Evolutionary conservation across 1,140 invertebrate genomes (phyloP).

Genomic region (Ganaspis sp.): DNA sequence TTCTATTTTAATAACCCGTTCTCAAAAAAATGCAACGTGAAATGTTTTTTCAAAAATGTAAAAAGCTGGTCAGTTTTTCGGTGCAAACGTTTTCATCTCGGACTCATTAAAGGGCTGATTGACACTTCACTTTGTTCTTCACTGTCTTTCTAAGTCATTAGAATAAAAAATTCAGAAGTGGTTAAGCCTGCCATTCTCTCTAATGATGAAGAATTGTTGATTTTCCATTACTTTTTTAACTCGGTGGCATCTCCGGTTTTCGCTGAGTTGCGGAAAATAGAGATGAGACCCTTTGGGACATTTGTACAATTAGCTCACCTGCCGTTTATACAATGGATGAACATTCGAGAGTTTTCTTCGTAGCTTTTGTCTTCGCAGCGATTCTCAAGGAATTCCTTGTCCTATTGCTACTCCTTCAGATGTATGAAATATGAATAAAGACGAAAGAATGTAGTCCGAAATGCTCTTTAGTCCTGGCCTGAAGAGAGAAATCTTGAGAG

Average conservation of each 20-base stretch:
- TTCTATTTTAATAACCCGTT: too few relatives aligned
- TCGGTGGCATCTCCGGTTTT: not conserved
- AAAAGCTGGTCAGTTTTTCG: not conserved
- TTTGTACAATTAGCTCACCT: slow-evolving; percentile 2
- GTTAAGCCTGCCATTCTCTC: not conserved
- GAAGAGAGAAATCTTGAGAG: not conserved
- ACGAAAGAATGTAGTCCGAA: not conserved
- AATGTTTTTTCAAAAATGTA: too few relatives aligned
- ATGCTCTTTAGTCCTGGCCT: not conserved
- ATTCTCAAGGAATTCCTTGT: not conserved
- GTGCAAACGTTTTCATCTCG: too few relatives aligned
- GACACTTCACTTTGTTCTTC: not conserved
- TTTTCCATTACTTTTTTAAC: not conserved
- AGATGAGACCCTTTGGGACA: slow-evolving; percentile 10
- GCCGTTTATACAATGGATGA: not conserved
- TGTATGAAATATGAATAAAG: slow-evolving; percentile 9
- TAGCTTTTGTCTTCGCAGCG: not conserved
- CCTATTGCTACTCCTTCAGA: not conserved
- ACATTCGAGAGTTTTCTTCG: not conserved
- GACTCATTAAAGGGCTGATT: too few relatives aligned
- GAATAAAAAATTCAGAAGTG: not conserved
- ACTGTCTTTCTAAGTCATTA: not conserved
- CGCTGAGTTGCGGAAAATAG: not conserved
- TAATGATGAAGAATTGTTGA: not conserved
- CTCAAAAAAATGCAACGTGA: too few relatives aligned